A percentile compares a stretch with the other conserved stretches of the same genome.
Evolutionary conservation across 1,140 invertebrate species (phyloP).

Genomic region (Trypoxylus dichotomus): DNA sequence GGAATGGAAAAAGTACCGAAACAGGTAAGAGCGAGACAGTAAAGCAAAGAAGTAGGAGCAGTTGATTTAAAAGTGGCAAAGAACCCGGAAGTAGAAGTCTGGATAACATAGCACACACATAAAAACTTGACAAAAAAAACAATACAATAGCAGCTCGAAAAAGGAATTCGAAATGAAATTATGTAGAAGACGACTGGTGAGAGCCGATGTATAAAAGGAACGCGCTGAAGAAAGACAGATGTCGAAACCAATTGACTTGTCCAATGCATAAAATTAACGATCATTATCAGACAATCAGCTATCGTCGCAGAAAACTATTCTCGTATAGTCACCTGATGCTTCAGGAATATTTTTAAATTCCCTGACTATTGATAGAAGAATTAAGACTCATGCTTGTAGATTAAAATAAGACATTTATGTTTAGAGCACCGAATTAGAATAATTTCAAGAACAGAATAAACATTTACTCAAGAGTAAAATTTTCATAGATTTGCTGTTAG

Average conservation of each 20-base stretch:
- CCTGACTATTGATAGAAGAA: too few species aligned
- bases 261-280: constrained; percentile 13
- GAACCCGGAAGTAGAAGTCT: constrained; percentile 12
- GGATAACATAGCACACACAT: not conserved
- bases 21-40: not conserved
- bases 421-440: too few species aligned
- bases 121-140: constrained; percentile 3
- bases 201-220: not conserved
- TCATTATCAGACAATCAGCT: not conserved
- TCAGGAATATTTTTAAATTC: too few species aligned
- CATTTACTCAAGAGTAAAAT: too few species aligned
- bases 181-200: not conserved
- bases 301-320: not conserved
- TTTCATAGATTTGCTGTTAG: too few species aligned
- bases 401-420: too few species aligned
- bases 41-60: not conserved
- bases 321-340: too few species aligned
- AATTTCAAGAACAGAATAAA: too few species aligned
- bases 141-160: not conserved
- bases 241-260: constrained; percentile 7
- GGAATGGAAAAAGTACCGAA: not conserved
- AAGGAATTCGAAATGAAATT: constrained; percentile 21
- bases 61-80: constrained; percentile 13
- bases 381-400: too few species aligned
- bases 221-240: not conserved